Evolutionary conservation across 2,113 vertebrate genomes (phyloP).

Genomic region (Misgurnus anguillicaudatus): DNA sequence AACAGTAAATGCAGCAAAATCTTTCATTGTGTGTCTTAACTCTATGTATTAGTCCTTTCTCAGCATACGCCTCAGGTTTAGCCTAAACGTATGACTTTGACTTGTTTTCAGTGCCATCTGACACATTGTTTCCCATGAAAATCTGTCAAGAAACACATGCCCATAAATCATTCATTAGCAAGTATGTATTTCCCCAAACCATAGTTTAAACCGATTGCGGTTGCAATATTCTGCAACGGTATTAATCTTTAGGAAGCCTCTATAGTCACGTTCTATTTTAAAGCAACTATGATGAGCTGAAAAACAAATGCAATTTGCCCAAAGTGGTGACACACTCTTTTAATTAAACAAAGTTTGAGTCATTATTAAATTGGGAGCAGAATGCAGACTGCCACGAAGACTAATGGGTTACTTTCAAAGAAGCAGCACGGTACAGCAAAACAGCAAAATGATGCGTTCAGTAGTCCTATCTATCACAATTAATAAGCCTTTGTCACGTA

Average conservation of each 20-base stretch:
- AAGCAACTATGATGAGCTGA: constrained; percentile 31
- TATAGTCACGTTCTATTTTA: constrained; percentile 40
- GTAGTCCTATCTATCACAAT: constrained; percentile 69
- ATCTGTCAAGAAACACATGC: background rate
- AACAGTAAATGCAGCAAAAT: background rate
- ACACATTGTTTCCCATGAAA: constrained; percentile 1
- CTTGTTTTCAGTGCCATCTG: constrained; percentile 1
- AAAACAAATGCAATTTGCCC: constrained; percentile 38
- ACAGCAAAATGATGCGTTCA: constrained; percentile 61
- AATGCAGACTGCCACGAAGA: constrained; percentile 64
- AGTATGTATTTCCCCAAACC: constrained; percentile 30
- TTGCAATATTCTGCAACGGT: constrained; percentile 18
- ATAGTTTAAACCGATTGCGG: constrained; percentile 25
- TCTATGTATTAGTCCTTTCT: constrained; percentile 9
- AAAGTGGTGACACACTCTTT: constrained; percentile 26
- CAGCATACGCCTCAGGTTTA: background rate
- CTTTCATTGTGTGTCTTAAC: background rate
- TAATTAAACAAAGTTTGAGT: constrained; percentile 47
- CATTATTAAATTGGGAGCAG: constrained; percentile 66
- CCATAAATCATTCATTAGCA: constrained; percentile 30
- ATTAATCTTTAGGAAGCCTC: constrained; percentile 35
- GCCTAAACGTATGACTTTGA: background rate
- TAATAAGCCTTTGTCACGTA: constrained; percentile 63
- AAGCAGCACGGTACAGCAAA: constrained; percentile 68
- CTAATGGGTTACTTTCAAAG: constrained; percentile 64